Evolutionary conservation across 2,113 vertebrate species (phyloP).

Genomic region (Nothobranchius kuhntae): DNA sequence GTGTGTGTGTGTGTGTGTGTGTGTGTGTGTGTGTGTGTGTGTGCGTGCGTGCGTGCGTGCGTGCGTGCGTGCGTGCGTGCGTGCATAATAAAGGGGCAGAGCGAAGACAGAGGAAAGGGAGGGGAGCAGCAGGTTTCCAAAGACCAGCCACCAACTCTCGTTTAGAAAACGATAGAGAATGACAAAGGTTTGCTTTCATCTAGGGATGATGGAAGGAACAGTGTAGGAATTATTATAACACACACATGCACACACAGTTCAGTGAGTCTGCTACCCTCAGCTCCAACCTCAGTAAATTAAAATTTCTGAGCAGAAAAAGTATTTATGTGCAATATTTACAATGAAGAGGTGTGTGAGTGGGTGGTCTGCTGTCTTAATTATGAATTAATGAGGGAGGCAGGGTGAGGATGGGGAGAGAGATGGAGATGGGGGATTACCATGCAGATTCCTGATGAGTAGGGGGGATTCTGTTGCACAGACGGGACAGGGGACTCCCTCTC

Average conservation of each 20-base stretch:
- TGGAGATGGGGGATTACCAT: slow-evolving; percentile 57
- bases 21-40: slow-evolving; percentile 24
- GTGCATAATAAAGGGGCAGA: slow-evolving; percentile 40
- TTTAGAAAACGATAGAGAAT: slow-evolving; percentile 70
- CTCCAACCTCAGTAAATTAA: slow-evolving; percentile 71
- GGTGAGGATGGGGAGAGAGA: slow-evolving; percentile 38
- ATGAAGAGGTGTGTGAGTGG: slow-evolving; percentile 63
- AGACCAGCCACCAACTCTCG: slow-evolving; percentile 61
- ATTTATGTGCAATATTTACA: slow-evolving; percentile 67
- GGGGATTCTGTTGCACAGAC: slow-evolving; percentile 52
- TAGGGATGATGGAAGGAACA: slow-evolving; percentile 49
- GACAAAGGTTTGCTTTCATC: slow-evolving; percentile 77
- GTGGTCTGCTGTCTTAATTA: slow-evolving; percentile 72
- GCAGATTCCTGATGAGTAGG: slow-evolving; percentile 55
- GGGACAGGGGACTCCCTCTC: slow-evolving; percentile 61
- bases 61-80: slow-evolving; percentile 34
- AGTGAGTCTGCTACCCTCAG: slow-evolving; percentile 65
- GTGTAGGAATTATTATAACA: slow-evolving; percentile 69
- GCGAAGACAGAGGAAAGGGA: slow-evolving; percentile 51
- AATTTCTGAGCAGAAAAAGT: slow-evolving; percentile 64
- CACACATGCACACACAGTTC: slow-evolving; percentile 33
- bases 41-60: slow-evolving; percentile 39
- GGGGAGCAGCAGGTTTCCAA: slow-evolving; percentile 71
- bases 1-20: too few species aligned
- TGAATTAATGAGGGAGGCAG: slow-evolving; percentile 76